Evolutionary conservation across 2,888 invertebrate genomes (phyloP), one percentile per base, ranked within the genome.

Genomic region (Latrodectus elegans): DNA sequence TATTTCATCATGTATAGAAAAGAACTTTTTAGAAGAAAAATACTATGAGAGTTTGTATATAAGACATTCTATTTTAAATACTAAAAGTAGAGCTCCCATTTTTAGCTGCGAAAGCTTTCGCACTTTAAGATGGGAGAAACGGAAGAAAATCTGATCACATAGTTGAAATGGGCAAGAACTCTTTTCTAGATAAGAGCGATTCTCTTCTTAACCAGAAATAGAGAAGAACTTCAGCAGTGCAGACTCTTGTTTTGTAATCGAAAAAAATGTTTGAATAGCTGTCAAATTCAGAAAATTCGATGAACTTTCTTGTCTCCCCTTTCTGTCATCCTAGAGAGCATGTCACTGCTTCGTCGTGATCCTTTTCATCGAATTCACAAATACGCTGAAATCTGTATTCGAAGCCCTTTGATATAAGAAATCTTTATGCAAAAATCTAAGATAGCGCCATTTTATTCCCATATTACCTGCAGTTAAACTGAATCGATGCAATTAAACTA

Each of bases 201-300:
- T 72, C 80, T 52, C 38, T 38, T 67, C 74, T 68, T 22, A 82
- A 75, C 82, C 52, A 70, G 82, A 55, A 75, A 70, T 74, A 82
- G 68, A 38, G 65, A 68, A 38, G 68, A 15, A 60, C 75, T 68
- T 75, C 73, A 81, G 67, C 14, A 53, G 26, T 17, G 53, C 53
- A 75, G 75, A 82, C 70, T 75, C 82, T 49, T 82, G 82, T 82
- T 82, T 82, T 82, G 38, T 53, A 60, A 68, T 74, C 82, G 75
- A 75, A 82, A 38, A n/a, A 38, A 38, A 70, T 82, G 75, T 82
- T 82, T 82, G 75, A 82, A 82, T 82, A 53, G 68, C 82, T 82
- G 75, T 82, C 82, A 82, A 75, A 82, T 75, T 82, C 82, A 82
- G 75, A 67, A 82, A 81, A 75, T 75, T 82, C 60, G 75, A 70